A percentile compares a stretch with the other conserved stretches of the same genome.
phyloP scores from a whole-genome alignment of 2,113 vertebrate species.

The Thoracochromis brauschi region DNA sequence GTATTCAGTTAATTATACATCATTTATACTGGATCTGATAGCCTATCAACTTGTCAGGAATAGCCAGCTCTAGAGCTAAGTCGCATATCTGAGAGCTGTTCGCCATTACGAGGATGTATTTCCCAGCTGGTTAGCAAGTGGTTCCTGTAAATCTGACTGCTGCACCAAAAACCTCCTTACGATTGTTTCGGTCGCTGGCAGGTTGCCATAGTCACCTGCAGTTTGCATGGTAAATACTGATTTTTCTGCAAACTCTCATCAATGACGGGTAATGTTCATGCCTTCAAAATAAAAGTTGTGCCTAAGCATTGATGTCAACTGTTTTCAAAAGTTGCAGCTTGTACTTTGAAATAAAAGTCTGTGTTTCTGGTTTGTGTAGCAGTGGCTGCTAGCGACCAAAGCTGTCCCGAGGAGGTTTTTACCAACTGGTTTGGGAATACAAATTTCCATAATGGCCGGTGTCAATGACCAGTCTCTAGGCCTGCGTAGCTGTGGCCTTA shows the following conservation, averaged over 20 bases:
- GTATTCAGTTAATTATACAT: not conserved
- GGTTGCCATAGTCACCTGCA: not conserved
- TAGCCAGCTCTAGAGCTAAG: not conserved
- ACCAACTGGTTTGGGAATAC: not conserved
- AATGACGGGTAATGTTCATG: not conserved
- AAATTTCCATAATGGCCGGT: rapidly evolving
- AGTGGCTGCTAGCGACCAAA: not conserved
- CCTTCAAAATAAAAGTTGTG: not conserved
- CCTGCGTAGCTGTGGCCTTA: rapidly evolving
- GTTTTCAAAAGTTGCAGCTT: not conserved
- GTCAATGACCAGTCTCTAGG: not conserved
- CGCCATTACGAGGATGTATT: not conserved
- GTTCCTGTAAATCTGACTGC: not conserved
- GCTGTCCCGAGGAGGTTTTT: not conserved
- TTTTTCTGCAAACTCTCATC: not conserved
- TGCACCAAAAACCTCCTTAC: not conserved
- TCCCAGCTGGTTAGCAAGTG: not conserved
- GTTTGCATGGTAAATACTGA: rapidly evolving
- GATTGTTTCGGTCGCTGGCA: rapidly evolving
- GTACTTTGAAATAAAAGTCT: not conserved
- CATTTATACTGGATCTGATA: not conserved
- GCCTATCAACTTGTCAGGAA: not conserved
- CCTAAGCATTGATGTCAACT: not conserved
- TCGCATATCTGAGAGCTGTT: not conserved
- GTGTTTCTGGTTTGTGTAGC: not conserved